Evolutionary conservation across 2,797 vertebrate species (phyloP), one percentile per base, ranked within the genome.

Genomic region (Dermochelys coriacea): DNA sequence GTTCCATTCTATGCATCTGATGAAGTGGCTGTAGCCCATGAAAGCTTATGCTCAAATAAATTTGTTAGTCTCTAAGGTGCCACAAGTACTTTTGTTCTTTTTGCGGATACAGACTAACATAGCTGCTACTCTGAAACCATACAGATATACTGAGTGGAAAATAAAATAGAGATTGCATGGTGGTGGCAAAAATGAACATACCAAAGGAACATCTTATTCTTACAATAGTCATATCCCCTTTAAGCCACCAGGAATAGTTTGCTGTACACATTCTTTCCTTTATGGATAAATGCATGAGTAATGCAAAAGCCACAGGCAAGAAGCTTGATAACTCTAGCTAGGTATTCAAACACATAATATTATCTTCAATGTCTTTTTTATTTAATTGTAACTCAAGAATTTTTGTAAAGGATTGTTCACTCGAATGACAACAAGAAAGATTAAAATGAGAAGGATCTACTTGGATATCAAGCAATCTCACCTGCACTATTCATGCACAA

Each of bases 341-440:
- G 54, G 27, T 88, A 52, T 50, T 91, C 31, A 93, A 83, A 81
- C 27, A 57, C 4, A 18, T 90, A 93, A 87, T 49, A 2, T 1
- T 59, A n/a, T 29, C 51, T 84, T 82, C 55, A 84, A 59, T 75
- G 25, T 4, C 59, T 0, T 1, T 81, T 86, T 52, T 14, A 8
- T 86, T 52, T 14, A 7, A 61, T 61, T 94, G 25, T 41, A 54
- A 77, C 12, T 41, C 57, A 94, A 68, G 2, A 5, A 41, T 84
- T 92, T 91, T 94, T 87, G 79, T 79, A 47, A 91, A 82, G 45
- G 86, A 10, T 1, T 81, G 85, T 91, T 93, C 4, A 49, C 86
- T 80, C 89, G 71, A 89, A 81, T 16, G 8, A 82, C n/a, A 45
- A 12, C 21, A 93, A 83, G 34, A 64, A 77, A 25, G 5, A 71